phyloP scores from a whole-genome alignment of 2,888 invertebrate species.

The Mycalesis mineus region DNA sequence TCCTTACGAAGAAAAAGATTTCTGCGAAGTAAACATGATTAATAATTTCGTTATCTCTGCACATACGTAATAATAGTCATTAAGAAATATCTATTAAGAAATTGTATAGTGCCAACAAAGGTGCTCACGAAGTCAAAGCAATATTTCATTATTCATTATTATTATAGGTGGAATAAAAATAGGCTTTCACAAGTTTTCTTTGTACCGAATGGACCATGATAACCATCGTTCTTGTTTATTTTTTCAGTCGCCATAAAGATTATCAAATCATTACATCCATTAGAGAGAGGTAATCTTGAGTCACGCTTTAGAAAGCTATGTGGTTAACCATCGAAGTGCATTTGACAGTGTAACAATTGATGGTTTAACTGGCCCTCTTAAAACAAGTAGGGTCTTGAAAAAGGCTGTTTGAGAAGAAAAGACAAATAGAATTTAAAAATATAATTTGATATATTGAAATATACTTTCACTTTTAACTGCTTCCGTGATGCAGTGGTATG shows the following conservation, averaged over 20 bases:
- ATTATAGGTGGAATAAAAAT: not conserved
- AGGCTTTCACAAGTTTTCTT: not conserved
- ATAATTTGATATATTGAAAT: no score
- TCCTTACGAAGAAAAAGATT: not conserved
- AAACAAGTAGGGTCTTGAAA: no score
- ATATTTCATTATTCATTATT: not conserved
- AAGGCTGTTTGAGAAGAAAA: no score
- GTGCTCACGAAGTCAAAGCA: not conserved
- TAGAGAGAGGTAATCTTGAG: conserved; percentile 10
- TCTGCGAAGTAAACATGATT: not conserved
- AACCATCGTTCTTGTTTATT: not conserved
- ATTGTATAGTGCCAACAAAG: not conserved
- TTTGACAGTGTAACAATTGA: no score
- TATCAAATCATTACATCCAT: conserved; percentile 12
- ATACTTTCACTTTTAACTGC: no score
- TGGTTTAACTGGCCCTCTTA: no score
- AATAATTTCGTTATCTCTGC: not conserved
- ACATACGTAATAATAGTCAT: not conserved
- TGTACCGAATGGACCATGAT: not conserved
- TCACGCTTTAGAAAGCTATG: conserved; percentile 15
- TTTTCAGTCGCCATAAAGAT: conserved; percentile 6
- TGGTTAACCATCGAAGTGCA: conserved; percentile 4
- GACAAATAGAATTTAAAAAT: no score
- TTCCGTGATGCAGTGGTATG: no score
- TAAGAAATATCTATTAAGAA: not conserved